phyloP scores from a whole-genome alignment of 2,113 vertebrate genomes.

The Saccopteryx bilineata region DNA sequence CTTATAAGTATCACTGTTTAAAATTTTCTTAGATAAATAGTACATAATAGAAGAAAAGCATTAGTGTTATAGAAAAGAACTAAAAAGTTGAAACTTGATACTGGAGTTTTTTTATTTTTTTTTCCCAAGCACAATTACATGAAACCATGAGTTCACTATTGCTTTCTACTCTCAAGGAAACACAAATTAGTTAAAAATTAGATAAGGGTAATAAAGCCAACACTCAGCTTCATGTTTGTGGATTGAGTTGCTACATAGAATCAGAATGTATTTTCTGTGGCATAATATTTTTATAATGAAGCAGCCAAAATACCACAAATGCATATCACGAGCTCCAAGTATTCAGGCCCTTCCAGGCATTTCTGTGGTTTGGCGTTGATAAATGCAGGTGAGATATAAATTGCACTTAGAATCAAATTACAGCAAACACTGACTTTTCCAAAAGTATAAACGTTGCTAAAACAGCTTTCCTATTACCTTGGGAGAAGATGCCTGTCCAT shows the following conservation, averaged over 20 bases:
- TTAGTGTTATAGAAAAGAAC: not conserved
- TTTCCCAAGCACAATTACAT: not conserved
- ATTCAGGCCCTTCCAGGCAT: slow-evolving; percentile 75
- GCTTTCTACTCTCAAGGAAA: slow-evolving; percentile 65
- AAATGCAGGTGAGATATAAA: slow-evolving; percentile 91
- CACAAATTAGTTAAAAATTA: slow-evolving; percentile 75
- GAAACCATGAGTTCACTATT: slow-evolving; percentile 27
- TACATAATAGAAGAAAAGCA: not conserved
- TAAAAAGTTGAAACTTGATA: not conserved
- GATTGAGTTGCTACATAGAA: slow-evolving; percentile 60
- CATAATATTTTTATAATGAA: slow-evolving; percentile 78
- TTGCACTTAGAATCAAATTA: slow-evolving; percentile 93
- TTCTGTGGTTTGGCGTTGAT: slow-evolving; percentile 91
- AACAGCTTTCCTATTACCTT: slow-evolving; percentile 81
- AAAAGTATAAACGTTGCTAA: slow-evolving; percentile 82
- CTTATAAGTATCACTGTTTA: not conserved
- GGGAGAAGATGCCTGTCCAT: slow-evolving; percentile 91
- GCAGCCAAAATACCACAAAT: slow-evolving; percentile 76
- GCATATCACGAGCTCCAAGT: slow-evolving; percentile 52
- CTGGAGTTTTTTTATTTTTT: not conserved
- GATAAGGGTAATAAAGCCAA: slow-evolving; percentile 69
- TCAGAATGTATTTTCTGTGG: slow-evolving; percentile 63
- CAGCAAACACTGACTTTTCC: slow-evolving; percentile 86
- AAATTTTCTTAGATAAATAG: slow-evolving; percentile 8
- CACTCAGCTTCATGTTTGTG: slow-evolving; percentile 66